Conservation (phyloP, 2,888 invertebrate species). For the Xestia c-nigrum region DNA sequence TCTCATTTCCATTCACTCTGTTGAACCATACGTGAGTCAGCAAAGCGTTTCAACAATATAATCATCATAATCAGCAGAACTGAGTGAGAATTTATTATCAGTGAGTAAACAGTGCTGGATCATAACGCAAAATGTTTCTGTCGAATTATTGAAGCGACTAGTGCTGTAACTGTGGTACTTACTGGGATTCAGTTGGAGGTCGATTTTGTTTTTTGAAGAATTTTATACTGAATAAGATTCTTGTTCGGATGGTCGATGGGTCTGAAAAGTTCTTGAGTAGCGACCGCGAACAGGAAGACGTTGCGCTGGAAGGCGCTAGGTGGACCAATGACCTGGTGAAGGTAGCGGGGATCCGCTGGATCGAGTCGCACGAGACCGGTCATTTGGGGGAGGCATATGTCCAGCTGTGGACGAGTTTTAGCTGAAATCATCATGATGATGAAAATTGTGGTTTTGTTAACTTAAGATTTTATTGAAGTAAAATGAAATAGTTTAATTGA, state of each 20-base stretch:
- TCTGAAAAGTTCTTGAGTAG: no score
- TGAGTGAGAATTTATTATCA: conserved; percentile 68
- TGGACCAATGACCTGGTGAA: no score
- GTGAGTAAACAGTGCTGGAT: conserved; percentile 58
- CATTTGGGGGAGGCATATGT: no score
- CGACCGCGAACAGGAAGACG: no score
- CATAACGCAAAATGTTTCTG: conserved; percentile 71
- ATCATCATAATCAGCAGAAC: conserved; percentile 54
- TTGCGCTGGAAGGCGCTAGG: no score
- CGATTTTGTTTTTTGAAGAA: not conserved
- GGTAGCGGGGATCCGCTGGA: no score
- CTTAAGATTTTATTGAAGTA: not conserved
- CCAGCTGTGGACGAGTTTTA: no score
- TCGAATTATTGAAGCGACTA: conserved; percentile 75
- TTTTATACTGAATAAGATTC: not conserved
- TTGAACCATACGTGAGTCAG: conserved; percentile 16
- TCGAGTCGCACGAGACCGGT: no score
- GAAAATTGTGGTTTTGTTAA: not conserved
- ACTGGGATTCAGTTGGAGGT: not conserved
- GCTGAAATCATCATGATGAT: no score
- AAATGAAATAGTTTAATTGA: not conserved
- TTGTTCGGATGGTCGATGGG: no score
- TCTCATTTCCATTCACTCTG: conserved; percentile 36
- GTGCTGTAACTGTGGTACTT: conserved; percentile 59
- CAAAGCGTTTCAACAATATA: conserved; percentile 57